Evolutionary conservation across 2,888 invertebrate species (phyloP).

Genomic region (Drosophila multiciliata): DNA sequence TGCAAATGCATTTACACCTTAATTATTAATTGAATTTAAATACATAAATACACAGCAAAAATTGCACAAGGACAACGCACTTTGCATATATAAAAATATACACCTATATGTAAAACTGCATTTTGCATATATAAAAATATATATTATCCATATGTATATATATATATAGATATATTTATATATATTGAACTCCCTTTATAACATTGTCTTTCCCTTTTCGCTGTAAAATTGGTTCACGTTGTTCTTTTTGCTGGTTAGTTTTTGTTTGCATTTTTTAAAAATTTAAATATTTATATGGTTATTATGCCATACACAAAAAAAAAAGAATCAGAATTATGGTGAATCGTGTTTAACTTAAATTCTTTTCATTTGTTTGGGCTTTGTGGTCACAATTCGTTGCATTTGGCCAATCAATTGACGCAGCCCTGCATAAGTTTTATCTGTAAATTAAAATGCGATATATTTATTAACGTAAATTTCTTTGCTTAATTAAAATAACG

Average conservation of each 20-base stretch:
- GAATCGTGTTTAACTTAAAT: slow-evolving; percentile 47
- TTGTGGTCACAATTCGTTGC: slow-evolving; percentile 44
- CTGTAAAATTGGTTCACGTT: slow-evolving; percentile 15
- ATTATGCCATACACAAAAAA: slow-evolving; percentile 14
- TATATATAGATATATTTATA: slow-evolving; percentile 3
- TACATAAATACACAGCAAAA: slow-evolving; percentile 61
- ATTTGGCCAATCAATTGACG: slow-evolving; percentile 15
- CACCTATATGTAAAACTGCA: slow-evolving; percentile 1
- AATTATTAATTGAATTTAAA: slow-evolving; percentile 82
- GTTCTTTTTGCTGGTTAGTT: slow-evolving; percentile 21
- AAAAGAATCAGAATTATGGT: slow-evolving; percentile 18
- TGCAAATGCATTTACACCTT: slow-evolving; percentile 83
- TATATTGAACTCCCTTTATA: slow-evolving; percentile 5
- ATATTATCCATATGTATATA: neutral
- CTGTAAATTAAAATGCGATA: neutral
- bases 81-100: slow-evolving; percentile 5
- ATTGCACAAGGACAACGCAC: slow-evolving; percentile 25
- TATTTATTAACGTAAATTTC: neutral
- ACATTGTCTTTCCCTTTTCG: slow-evolving; percentile 7
- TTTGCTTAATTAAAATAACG: neutral
- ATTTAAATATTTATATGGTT: slow-evolving; percentile 49
- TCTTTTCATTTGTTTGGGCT: slow-evolving; percentile 40
- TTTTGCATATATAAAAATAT: neutral
- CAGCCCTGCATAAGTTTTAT: neutral
- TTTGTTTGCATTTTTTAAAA: slow-evolving; percentile 13